Percentiles rank a stretch among this genome's conserved stretches.
Conservation (phyloP, 2,888 invertebrate species). For the Rhopalosiphum nymphaeae region DNA sequence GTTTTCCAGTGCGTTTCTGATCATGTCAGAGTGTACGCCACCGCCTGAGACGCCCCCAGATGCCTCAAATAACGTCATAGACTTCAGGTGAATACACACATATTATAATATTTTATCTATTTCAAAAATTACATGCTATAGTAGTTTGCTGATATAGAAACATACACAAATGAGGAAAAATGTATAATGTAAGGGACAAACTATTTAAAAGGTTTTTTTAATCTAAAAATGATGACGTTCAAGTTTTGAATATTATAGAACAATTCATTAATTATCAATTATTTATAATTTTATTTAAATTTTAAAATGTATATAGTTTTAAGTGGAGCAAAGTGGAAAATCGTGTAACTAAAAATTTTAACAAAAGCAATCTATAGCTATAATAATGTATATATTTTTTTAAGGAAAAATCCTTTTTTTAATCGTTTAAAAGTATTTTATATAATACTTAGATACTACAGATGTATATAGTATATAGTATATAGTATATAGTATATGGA, state of each 20-base stretch:
- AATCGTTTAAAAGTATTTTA: background rate
- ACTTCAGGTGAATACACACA: constrained; percentile 1
- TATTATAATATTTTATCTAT: background rate
- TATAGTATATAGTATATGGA: no score
- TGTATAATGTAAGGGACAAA: background rate
- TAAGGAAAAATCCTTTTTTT: no score
- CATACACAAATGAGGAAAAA: background rate
- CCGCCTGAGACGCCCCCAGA: background rate
- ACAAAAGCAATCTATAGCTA: background rate
- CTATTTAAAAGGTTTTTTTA: background rate
- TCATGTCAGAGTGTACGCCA: constrained; percentile 48
- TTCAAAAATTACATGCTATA: background rate
- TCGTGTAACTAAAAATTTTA: background rate
- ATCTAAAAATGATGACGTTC: background rate
- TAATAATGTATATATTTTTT: no score
- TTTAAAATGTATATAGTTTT: background rate
- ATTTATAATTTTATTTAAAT: background rate
- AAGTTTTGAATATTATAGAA: background rate
- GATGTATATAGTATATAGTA: no score
- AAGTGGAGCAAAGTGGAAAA: background rate
- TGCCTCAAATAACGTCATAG: background rate
- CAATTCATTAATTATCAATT: background rate
- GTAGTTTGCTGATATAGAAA: background rate
- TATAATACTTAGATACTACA: background rate
- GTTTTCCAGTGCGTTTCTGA: constrained; percentile 52